Base-by-base conservation (phyloP, 2,113 vertebrate species). In the Protobothrops flavoviridis region DNA sequence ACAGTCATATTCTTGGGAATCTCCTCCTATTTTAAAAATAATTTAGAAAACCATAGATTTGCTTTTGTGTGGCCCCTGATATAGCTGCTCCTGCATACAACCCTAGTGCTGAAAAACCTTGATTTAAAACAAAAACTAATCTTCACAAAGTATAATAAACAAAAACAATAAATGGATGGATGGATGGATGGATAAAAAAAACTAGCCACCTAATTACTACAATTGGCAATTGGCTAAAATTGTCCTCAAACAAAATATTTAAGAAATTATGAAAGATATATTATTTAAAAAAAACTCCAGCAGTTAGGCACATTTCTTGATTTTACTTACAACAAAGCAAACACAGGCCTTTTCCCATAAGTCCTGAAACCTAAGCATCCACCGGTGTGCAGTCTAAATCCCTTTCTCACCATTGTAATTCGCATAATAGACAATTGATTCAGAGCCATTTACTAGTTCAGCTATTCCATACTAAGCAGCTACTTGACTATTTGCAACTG, bases 401-500 rank as follows among this genome's bases (percentile, higher is more conserved):
- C 64, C 69, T 24, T 91, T 90, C 59, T 89, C 56, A 33, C 85
- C 87, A 11, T 93, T 91, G 94, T 91, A 53, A 43, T 10, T 23
- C 26, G 12, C 21, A 64, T 53, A 61, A 61, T 9, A 85, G 81
- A 92, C 55, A 3, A 3, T 50, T 96, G 94, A 94, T 92, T 93
- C 94, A 91, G 85, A 88, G 96, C 95, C 92, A 33, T 96, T 96
- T 95, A 87, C 86, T 94, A 88, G 0, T 88, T 52, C 21, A 53
- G 48, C 85, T 23, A 91, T 93, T 92, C 94, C 95, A 11, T 92
- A 94, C 91, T 94, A 91, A 95, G 94, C 91, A 94, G 29, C 55
- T 64, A 56, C 94, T 95, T 95, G 92, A 92, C 92, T 94, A 90
- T 93, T 93, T 0, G 26, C 74, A 95, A 93, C 94, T 92, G 95